Evolutionary conservation across 2,113 vertebrate genomes (phyloP).

Genomic region (Megaceryle torquata): DNA sequence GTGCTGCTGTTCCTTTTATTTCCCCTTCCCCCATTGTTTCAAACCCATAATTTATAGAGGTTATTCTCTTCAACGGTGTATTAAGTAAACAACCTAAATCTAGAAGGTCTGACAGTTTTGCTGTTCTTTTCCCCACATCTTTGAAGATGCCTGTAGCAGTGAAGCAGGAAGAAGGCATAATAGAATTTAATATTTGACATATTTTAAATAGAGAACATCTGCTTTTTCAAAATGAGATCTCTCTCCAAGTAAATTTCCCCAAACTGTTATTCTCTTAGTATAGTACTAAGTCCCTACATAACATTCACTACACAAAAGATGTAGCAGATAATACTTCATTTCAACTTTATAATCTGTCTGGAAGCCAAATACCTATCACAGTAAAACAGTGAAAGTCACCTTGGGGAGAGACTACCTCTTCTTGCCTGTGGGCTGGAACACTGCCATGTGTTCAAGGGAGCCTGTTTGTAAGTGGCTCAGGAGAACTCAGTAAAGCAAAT

Average conservation of each 20-base stretch:
- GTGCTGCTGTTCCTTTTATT: neutral
- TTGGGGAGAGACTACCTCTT: neutral
- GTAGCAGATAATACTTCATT: constrained; percentile 5
- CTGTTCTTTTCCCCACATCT: neutral
- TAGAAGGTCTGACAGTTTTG: neutral
- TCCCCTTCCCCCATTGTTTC: neutral
- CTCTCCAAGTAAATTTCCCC: neutral
- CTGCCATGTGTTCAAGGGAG: neutral
- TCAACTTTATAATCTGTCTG: constrained; percentile 20
- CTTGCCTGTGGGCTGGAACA: neutral
- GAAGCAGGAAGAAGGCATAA: constrained; percentile 3
- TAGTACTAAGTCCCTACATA: neutral
- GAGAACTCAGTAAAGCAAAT: neutral
- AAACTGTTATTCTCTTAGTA: constrained; percentile 9
- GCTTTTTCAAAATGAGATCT: constrained; percentile 10
- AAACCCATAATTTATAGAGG: neutral
- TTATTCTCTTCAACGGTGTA: neutral
- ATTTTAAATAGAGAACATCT: constrained; percentile 29
- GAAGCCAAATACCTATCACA: constrained; percentile 14
- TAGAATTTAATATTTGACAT: constrained; percentile 15
- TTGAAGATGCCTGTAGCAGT: neutral
- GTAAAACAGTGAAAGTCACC: constrained; percentile 40
- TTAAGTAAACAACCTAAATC: constrained; percentile 26
- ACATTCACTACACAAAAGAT: constrained; percentile 3
- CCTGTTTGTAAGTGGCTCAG: neutral